Evolutionary conservation across 2,888 invertebrate genomes (phyloP).

Genomic region (Diaperis boleti): DNA sequence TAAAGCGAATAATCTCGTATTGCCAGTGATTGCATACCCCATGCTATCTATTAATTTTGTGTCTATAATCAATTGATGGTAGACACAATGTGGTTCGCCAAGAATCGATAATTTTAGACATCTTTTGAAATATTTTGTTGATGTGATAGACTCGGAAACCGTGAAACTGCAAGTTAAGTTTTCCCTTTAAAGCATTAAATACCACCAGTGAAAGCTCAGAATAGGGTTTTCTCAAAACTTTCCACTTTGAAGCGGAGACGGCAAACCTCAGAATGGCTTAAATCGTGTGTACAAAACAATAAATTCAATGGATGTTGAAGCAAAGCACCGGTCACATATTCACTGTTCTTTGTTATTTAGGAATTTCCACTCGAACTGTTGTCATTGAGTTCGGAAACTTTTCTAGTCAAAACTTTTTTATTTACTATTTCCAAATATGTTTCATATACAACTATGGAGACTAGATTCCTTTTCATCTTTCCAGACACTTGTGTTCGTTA

Average conservation of each 20-base stretch:
- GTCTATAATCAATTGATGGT: too few relatives aligned
- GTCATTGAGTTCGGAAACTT: conserved; percentile 20
- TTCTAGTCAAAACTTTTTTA: conserved; percentile 38
- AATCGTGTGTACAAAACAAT: conserved; percentile 54
- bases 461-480: conserved; percentile 31
- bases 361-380: conserved; percentile 54
- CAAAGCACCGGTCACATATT: conserved; percentile 48
- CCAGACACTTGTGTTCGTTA: conserved; percentile 29
- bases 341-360: conserved; percentile 53
- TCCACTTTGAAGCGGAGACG: conserved; percentile 36
- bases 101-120: neutral
- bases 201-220: conserved; percentile 17
- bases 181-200: conserved; percentile 25
- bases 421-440: conserved; percentile 36
- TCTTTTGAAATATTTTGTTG: conserved; percentile 8
- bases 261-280: conserved; percentile 40
- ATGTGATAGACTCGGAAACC: conserved; percentile 8
- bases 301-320: conserved; percentile 53
- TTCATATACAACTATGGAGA: conserved; percentile 37
- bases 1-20: too few relatives aligned
- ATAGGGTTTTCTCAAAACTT: conserved; percentile 29
- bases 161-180: conserved; percentile 10
- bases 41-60: too few relatives aligned
- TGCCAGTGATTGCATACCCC: too few relatives aligned
- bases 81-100: too few relatives aligned